Conservation (phyloP, 1,140 invertebrate genomes). For the Sweltsa coloradensis region DNA sequence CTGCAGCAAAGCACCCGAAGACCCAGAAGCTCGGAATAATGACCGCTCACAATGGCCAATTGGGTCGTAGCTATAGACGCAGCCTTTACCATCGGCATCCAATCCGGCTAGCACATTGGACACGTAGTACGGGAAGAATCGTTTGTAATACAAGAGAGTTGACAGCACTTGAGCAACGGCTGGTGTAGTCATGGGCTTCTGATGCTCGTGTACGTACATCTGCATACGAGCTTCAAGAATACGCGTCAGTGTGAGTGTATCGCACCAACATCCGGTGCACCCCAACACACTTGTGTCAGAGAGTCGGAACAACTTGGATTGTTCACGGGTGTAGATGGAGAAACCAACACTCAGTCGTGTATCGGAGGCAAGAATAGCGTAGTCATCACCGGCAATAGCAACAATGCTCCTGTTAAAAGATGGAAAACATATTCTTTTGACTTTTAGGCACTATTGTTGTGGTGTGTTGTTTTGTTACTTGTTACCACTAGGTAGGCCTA, state of each 20-base stretch:
- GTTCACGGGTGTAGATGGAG: slow-evolving; percentile 76
- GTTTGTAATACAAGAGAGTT: slow-evolving; percentile 88
- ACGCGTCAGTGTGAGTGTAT: slow-evolving; percentile 85
- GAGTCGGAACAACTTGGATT: slow-evolving; percentile 70
- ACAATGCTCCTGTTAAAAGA: slow-evolving; percentile 57
- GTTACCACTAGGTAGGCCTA: no score
- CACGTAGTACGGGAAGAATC: slow-evolving; percentile 98
- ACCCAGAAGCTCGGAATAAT: slow-evolving; percentile 73
- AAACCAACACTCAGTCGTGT: slow-evolving; percentile 87
- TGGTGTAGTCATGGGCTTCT: slow-evolving; percentile 82
- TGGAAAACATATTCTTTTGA: no score
- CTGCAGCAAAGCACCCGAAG: slow-evolving; percentile 64
- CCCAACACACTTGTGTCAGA: slow-evolving; percentile 77
- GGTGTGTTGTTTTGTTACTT: no score
- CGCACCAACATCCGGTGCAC: slow-evolving; percentile 92
- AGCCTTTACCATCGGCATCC: slow-evolving; percentile 78
- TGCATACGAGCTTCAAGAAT: slow-evolving; percentile 75
- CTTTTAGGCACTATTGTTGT: no score
- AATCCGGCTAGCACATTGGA: slow-evolving; percentile 88
- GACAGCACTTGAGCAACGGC: slow-evolving; percentile 92
- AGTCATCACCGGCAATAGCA: slow-evolving; percentile 88
- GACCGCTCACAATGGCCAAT: slow-evolving; percentile 83
- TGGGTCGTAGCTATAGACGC: slow-evolving; percentile 92
- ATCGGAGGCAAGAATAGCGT: slow-evolving; percentile 73
- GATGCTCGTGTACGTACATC: slow-evolving; percentile 93